Evolutionary conservation across 2,797 vertebrate species (phyloP).

Genomic region (Epinephelus malabaricus): DNA sequence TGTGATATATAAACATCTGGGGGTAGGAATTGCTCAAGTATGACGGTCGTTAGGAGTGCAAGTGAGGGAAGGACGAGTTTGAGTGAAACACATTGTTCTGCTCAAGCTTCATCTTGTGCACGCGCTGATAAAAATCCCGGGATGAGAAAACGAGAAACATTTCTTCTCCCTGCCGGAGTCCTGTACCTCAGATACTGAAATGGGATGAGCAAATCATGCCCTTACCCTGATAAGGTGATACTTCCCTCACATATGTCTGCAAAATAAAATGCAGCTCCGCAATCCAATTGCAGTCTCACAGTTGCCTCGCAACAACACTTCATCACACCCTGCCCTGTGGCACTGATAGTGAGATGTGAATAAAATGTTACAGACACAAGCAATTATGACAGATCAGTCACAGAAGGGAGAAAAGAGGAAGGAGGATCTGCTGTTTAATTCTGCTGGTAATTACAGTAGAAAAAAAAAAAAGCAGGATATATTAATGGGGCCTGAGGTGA

Average conservation of each 20-base stretch:
- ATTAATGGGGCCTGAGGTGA: conserved; percentile 52
- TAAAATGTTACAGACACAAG: conserved; percentile 72
- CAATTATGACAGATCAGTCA: conserved; percentile 80
- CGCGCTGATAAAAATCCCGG: conserved; percentile 58
- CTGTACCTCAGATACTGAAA: conserved; percentile 62
- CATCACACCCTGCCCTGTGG: conserved; percentile 53
- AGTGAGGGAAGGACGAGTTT: conserved; percentile 29
- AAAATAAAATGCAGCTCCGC: conserved; percentile 71
- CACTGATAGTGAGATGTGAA: conserved; percentile 70
- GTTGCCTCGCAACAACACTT: conserved; percentile 75
- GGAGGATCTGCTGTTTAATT: conserved; percentile 61
- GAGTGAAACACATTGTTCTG: conserved; percentile 54
- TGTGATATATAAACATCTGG: conserved; percentile 56
- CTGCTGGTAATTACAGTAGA: conserved; percentile 67
- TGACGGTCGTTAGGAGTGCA: conserved; percentile 33
- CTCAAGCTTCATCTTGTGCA: conserved; percentile 55
- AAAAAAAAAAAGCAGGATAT: neutral
- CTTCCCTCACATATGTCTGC: conserved; percentile 68
- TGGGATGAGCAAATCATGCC: conserved; percentile 68
- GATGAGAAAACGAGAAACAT: conserved; percentile 59
- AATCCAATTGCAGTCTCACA: conserved; percentile 65
- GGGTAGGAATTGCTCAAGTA: conserved; percentile 39
- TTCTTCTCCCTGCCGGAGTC: conserved; percentile 42
- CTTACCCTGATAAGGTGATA: conserved; percentile 76
- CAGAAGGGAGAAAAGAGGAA: conserved; percentile 48